These are phyloP conservation scores for Polypedilum vanderplanki DNA, from an alignment of 1,140 invertebrate species.

Conservation along the genomic window DNA sequence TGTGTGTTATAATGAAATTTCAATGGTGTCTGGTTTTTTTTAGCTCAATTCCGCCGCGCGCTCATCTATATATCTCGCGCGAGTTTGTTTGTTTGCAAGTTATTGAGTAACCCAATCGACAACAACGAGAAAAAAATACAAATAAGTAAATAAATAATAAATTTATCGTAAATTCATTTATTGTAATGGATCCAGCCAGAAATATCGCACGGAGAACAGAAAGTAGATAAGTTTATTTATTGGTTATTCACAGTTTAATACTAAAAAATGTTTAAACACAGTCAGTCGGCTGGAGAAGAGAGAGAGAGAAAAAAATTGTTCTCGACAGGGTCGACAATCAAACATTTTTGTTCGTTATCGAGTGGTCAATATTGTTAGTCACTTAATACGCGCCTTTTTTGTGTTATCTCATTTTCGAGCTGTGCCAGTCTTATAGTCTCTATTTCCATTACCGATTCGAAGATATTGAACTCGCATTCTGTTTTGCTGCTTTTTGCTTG, in stretches of 20 bases:
- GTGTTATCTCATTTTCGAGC: not conserved
- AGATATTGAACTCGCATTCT: conserved; percentile 22
- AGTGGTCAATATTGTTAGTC: conserved; percentile 17
- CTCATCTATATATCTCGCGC: not conserved
- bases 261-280: conserved; percentile 10
- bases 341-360: conserved; percentile 3
- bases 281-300: too few species aligned
- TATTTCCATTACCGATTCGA: conserved; percentile 26
- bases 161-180: conserved; percentile 20
- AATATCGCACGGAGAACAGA: conserved; percentile 11
- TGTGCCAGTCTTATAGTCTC: conserved; percentile 24
- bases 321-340: conserved; percentile 9
- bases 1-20: not conserved
- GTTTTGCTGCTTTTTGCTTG: not conserved
- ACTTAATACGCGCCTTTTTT: conserved; percentile 17
- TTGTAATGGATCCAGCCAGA: conserved; percentile 16
- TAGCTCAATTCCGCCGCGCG: not conserved
- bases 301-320: not conserved
- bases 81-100: conserved; percentile 5
- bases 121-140: not conserved
- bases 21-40: conserved; percentile 14
- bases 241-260: conserved; percentile 14
- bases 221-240: conserved; percentile 19
- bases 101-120: conserved; percentile 14
- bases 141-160: conserved; percentile 20